Conservation (phyloP, 2,113 vertebrate genomes). For the Urocitellus parryii region DNA sequence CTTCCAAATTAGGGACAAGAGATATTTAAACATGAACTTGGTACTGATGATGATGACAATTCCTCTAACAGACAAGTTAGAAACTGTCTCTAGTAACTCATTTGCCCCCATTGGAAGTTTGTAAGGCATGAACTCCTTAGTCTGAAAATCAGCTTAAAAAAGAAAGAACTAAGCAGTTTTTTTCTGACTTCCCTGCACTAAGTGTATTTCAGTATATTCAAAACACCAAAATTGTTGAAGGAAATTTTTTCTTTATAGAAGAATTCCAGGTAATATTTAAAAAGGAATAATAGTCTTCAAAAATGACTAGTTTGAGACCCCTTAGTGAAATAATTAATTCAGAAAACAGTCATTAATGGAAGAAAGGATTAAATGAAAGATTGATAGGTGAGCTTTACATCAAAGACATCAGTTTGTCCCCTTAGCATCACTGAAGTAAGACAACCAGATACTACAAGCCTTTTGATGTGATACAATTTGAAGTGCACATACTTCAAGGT, state of each 20-base stretch:
- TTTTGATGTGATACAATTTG: not conserved
- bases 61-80: too few species aligned
- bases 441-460: not conserved
- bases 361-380: constrained; percentile 16
- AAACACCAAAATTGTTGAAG: not conserved
- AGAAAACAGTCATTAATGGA: not conserved
- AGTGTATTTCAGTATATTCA: not conserved
- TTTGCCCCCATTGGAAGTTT: not conserved
- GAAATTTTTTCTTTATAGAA: not conserved
- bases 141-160: constrained; percentile 23
- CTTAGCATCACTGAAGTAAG: not conserved
- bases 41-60: not conserved
- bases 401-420: not conserved
- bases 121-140: not conserved
- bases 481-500: not conserved
- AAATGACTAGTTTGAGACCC: not conserved
- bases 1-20: not conserved
- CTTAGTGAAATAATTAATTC: not conserved
- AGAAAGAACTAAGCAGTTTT: not conserved
- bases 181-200: not conserved
- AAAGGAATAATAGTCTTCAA: not conserved
- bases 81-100: not conserved
- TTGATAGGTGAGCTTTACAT: not conserved
- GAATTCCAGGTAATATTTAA: not conserved
- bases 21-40: not conserved